Percentiles rank a stretch among this genome's conserved stretches.
Evolutionary conservation across 1,140 invertebrate species (phyloP).

Genomic region (Zaprionus inermis): DNA sequence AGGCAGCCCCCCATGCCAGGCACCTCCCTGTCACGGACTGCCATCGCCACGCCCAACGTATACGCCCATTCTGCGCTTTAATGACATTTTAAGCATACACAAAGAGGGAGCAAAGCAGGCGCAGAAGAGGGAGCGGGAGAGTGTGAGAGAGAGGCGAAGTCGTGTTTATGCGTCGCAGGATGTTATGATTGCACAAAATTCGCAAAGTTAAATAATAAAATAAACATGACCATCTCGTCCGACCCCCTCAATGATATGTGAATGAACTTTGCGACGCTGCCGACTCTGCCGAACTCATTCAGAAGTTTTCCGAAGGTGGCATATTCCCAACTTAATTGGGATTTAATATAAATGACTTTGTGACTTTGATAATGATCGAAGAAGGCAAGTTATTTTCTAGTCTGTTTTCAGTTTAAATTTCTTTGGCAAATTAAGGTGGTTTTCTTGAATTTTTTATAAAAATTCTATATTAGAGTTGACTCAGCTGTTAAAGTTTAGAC

Average conservation of each 20-base stretch:
- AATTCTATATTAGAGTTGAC: not conserved
- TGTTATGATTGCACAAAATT: conserved; percentile 18
- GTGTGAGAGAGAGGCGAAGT: not conserved
- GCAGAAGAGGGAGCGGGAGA: not conserved
- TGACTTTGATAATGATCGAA: not conserved
- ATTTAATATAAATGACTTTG: conserved; percentile 5
- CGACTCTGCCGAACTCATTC: not conserved
- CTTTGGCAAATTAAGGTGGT: not conserved
- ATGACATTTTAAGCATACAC: conserved; percentile 76
- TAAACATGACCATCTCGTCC: not conserved
- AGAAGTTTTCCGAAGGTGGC: conserved; percentile 1
- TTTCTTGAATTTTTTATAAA: not conserved
- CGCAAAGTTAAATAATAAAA: conserved; percentile 13
- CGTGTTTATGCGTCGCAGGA: conserved; percentile 48
- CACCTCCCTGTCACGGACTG: conserved; percentile 16
- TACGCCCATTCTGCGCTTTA: conserved; percentile 57
- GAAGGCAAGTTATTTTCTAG: not conserved
- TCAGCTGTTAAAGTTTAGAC: not conserved
- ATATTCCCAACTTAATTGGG: not conserved
- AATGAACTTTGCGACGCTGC: not conserved
- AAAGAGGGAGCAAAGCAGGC: conserved; percentile 32
- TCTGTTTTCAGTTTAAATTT: not conserved
- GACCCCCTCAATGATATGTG: not conserved
- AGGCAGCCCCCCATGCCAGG: not conserved
- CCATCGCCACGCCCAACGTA: conserved; percentile 13